These are phyloP conservation scores for Steromphala cineraria DNA, from an alignment of 2,888 invertebrate genomes.

Conservation along the genomic window DNA sequence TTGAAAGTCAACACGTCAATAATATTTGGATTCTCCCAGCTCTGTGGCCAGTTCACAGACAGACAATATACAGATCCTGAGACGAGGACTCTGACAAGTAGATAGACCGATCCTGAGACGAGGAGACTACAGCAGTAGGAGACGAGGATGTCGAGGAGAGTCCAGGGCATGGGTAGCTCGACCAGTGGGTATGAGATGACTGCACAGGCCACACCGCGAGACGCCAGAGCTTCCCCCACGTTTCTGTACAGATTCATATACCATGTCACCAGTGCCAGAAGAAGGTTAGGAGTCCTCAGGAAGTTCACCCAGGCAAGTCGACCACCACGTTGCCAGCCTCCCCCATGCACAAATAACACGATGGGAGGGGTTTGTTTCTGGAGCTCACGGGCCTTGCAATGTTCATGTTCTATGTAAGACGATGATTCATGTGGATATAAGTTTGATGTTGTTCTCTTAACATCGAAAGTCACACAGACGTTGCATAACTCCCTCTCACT, in stretches of 20 bases:
- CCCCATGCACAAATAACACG: slow-evolving; percentile 60
- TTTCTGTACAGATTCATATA: slow-evolving; percentile 45
- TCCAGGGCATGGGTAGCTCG: slow-evolving; percentile 34
- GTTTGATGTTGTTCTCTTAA: no score
- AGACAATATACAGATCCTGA: no score
- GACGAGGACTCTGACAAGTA: no score
- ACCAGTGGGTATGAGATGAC: slow-evolving; percentile 57
- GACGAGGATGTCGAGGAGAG: slow-evolving; percentile 44
- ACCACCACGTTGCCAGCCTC: slow-evolving; percentile 61
- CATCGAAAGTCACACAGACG: no score
- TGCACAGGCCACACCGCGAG: slow-evolving; percentile 52
- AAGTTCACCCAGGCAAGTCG: slow-evolving; percentile 54
- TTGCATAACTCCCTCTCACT: no score
- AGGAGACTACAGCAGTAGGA: slow-evolving; percentile 38
- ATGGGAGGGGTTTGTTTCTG: slow-evolving; percentile 33
- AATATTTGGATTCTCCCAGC: no score
- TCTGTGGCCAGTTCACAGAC: no score
- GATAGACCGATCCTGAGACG: not conserved
- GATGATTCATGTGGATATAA: no score
- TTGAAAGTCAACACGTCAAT: no score
- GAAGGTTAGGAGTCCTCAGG: slow-evolving; percentile 52
- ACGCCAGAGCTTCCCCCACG: slow-evolving; percentile 49
- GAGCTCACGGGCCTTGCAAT: no score
- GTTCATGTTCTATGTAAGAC: no score
- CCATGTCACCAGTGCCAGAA: slow-evolving; percentile 44